phyloP scores from a whole-genome alignment of 2,797 vertebrate genomes.

The Lepilemur septentrionalis region DNA sequence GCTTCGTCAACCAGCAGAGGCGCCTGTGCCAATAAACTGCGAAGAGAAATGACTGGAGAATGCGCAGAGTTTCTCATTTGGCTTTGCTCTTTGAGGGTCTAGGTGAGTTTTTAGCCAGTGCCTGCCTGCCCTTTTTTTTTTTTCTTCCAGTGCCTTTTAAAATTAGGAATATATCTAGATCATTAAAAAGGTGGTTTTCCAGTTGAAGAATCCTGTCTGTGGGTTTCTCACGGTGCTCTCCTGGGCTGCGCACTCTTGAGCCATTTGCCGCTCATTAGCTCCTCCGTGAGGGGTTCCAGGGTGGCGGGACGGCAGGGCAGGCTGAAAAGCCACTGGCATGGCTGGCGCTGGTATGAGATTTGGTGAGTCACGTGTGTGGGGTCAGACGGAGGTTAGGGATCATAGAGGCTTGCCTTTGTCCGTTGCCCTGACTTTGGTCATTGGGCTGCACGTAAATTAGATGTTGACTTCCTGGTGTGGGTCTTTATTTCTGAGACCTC shows the following conservation, averaged over 20 bases:
- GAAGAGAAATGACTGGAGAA: no score
- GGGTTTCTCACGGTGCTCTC: background rate
- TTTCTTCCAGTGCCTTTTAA: background rate
- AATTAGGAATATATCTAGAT: background rate
- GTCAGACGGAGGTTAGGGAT: background rate
- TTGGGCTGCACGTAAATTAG: background rate
- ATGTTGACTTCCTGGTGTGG: background rate
- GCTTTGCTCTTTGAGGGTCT: background rate
- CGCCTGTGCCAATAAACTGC: background rate
- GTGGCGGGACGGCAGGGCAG: background rate
- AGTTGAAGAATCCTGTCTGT: background rate
- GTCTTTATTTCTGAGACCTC: background rate
- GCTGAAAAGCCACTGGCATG: background rate
- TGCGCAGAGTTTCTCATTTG: background rate
- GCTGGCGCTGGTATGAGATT: background rate
- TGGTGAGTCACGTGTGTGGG: background rate
- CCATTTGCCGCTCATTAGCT: background rate
- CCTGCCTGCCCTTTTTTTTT: background rate
- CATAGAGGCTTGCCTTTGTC: background rate
- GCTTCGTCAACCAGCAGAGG: no score
- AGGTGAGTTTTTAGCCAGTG: background rate
- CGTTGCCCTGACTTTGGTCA: background rate
- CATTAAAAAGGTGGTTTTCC: background rate
- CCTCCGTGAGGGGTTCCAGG: background rate
- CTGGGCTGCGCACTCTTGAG: background rate